Base-by-base conservation (phyloP, 2,888 invertebrate genomes). In the Orthosia gothica region DNA sequence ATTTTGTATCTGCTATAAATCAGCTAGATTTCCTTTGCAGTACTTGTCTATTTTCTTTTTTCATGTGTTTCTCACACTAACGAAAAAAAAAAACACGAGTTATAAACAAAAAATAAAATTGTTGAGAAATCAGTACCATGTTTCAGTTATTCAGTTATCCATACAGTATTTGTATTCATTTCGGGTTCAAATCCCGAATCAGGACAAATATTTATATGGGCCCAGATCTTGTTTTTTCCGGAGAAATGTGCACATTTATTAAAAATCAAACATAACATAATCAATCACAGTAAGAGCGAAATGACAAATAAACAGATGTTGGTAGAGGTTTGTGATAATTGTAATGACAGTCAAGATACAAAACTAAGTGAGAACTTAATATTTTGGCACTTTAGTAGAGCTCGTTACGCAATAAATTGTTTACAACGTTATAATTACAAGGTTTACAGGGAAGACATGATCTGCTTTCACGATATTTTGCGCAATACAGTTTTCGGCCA, bases 361-460 rank as follows among this genome's bases (percentile, higher is more conserved):
- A 82, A 32, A 65, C 70, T 75, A 75, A 73, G n/a, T 40, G 79
- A 16, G 65, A 83, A 81, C 85, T 61, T 58, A 74, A 75, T 76
- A 79, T 74, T 87, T 87, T 87, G 88, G 87, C 87, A 87, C 87
- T 81, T 82, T 62, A 81, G 65, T 78, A 85, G 78, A 86, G 85
- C 81, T 85, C 76, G 71, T 86, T 88, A 87, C 70, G 75, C 74
- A 55, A 81, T 86, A 87, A 86, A 84, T 86, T 87, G 89, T 87
- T 89, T 87, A 90, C 81, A 83, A 77, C 68, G 62, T 78, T 87
- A 84, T 77, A 88, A 81, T 88, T 90, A 90, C 83, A 88, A 86
- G 90, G 89, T 92, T 91, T 91, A 89, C 87, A 94, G 92, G 95
- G 95, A 95, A 95, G 95, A 95, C 95, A 91, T 93, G 93, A 93